Evolutionary conservation across 1,140 invertebrate species (phyloP).

Genomic region (Lepidurus packardi): DNA sequence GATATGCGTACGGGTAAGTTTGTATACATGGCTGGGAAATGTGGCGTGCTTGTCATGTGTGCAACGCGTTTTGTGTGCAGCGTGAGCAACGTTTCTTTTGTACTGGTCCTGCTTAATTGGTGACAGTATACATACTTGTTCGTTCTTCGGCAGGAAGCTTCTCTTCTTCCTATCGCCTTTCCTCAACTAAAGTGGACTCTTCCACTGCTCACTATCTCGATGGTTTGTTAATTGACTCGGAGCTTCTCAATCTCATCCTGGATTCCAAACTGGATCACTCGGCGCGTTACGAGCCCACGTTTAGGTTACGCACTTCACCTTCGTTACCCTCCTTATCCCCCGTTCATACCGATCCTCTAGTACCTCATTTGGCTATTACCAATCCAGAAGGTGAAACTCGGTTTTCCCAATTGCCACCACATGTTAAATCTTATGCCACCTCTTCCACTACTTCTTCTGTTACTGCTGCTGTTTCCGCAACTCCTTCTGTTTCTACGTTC

Average conservation of each 20-base stretch:
- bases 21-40: background rate
- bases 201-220: constrained; percentile 17
- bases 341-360: background rate
- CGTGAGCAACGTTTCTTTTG: background rate
- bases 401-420: background rate
- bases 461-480: constrained; percentile 8
- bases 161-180: constrained; percentile 9
- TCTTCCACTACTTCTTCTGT: background rate
- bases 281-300: background rate
- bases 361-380: constrained; percentile 7
- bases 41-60: background rate
- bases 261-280: constrained; percentile 13
- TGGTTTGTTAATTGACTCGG: constrained; percentile 3
- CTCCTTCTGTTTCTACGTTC: background rate
- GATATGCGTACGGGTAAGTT: constrained; percentile 1
- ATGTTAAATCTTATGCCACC: background rate
- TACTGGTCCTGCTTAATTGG: background rate
- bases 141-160: constrained; percentile 14
- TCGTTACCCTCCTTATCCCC: constrained; percentile 18
- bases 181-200: constrained; percentile 18
- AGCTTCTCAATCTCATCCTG: constrained; percentile 18
- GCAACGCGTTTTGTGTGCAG: background rate
- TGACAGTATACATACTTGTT: constrained; percentile 4
- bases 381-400: constrained; percentile 2
- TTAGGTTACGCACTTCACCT: constrained; percentile 13